Percentiles rank a stretch among this genome's conserved stretches.
Evolutionary conservation across 2,113 vertebrate genomes (phyloP).

Genomic region (Probosciger aterrimus): DNA sequence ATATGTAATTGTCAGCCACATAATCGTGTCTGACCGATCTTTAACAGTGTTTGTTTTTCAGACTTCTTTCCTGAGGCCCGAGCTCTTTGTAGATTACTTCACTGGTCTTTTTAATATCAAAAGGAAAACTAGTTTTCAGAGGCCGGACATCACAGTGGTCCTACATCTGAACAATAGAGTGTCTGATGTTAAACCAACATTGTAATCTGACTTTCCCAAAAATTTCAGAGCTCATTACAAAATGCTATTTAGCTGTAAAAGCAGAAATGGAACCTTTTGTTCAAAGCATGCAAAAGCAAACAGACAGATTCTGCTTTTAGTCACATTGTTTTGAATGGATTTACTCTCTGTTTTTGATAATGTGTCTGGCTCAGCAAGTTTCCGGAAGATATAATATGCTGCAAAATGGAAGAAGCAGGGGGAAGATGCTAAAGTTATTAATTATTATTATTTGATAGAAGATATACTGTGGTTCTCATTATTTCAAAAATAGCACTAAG

Average conservation of each 20-base stretch:
- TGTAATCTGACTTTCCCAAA: slow-evolving; percentile 31
- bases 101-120: slow-evolving; percentile 61
- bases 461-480: neutral
- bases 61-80: slow-evolving; percentile 49
- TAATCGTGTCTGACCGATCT: neutral
- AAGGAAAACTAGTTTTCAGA: slow-evolving; percentile 45
- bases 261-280: slow-evolving; percentile 30
- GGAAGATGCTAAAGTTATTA: neutral
- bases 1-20: slow-evolving; percentile 64
- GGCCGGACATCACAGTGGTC: slow-evolving; percentile 51
- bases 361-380: neutral
- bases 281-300: slow-evolving; percentile 32
- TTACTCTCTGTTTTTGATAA: slow-evolving; percentile 1
- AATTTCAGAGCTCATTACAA: slow-evolving; percentile 61
- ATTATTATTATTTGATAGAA: neutral
- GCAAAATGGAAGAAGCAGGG: neutral
- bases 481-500: neutral
- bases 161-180: slow-evolving; percentile 54
- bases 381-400: neutral
- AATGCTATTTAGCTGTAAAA: slow-evolving; percentile 52
- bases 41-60: slow-evolving; percentile 51
- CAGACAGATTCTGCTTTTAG: slow-evolving; percentile 24
- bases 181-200: slow-evolving; percentile 69
- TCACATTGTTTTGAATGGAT: slow-evolving; percentile 13
- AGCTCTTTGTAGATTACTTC: slow-evolving; percentile 42